Percentiles rank a stretch among this genome's conserved stretches.
Evolutionary conservation across 2,888 invertebrate genomes (phyloP).

Genomic region (Amphipyra berbera): DNA sequence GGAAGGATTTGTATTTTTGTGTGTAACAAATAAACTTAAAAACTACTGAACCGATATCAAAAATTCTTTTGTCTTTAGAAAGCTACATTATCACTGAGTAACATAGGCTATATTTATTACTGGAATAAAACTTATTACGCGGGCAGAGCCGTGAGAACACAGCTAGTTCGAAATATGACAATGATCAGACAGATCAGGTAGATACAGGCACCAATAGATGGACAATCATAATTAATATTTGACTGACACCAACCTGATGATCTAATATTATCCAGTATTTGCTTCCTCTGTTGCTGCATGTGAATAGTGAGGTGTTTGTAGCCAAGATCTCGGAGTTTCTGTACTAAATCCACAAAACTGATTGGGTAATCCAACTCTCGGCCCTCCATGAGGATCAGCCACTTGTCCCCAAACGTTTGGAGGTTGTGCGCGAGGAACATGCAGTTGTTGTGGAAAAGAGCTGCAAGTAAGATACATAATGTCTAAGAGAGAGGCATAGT

Average conservation of each 20-base stretch:
- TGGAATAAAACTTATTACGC: no score
- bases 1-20: no score
- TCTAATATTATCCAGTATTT: constrained; percentile 93
- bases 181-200: no score
- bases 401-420: constrained; percentile 91
- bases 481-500: background rate
- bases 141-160: no score
- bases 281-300: constrained; percentile 93
- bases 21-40: no score
- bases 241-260: constrained; percentile 90
- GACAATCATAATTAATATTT: no score
- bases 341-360: constrained; percentile 92
- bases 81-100: no score
- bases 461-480: constrained; percentile 79
- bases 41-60: no score
- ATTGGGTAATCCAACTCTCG: constrained; percentile 88
- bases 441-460: constrained; percentile 97
- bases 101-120: no score
- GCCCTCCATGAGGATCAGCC: constrained; percentile 90
- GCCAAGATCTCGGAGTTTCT: constrained; percentile 92
- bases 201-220: no score
- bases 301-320: constrained; percentile 93
- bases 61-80: no score
- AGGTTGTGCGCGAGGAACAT: constrained; percentile 95
- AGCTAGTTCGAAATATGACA: no score